Base-by-base conservation (phyloP, 1,140 invertebrate genomes). In the Macrotrachela quadricornifera region DNA sequence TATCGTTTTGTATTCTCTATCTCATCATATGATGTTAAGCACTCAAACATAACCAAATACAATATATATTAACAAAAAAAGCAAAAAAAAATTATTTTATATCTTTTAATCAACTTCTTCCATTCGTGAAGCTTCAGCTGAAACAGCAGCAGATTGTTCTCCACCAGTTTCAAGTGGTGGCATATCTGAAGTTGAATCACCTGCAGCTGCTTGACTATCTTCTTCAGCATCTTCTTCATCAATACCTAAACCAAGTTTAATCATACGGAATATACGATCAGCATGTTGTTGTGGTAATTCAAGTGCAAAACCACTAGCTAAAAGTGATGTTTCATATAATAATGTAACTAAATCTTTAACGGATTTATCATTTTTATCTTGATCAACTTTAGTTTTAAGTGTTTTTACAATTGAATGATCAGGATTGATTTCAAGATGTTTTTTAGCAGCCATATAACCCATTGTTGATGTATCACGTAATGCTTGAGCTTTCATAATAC, bases 401-500 rank as follows among this genome's bases (percentile, higher is more conserved):
- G 79, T 82, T 64, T 91, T 85, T 30, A 96, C 77, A 61, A 97
- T 86, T 10, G 86, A 75, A 72, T 97, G 90, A 63, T 95, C 87
- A 14, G 91, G 88, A 68, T 97, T 97, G 67, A 97, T 86, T 72
- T 97, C 54, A n/a, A 55, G 37, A 21, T 55, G 54, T 42, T 55
- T 55, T 21, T 55, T 55, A 16, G 54, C 54, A 14, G 87, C 82
- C 90, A 95, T 95, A 74, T 96, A 96, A 46, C 86, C 85, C 86
- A 95, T 91, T 51, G 91, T 94, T 15, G 83, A 85, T 0, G 85
- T 83, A 62, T 96, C 91, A 21, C 85, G 73, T 0, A 94, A 75
- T 39, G 87, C 87, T 67, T 94, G 87, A 0, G 90, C 91, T 69
- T 96, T 96, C 90, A 96, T 96, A 71, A 97, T 96, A 53, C 91